Evolutionary conservation across 2,113 vertebrate genomes (phyloP), one percentile per base, ranked within the genome.

Genomic region (Syngnathus floridae): DNA sequence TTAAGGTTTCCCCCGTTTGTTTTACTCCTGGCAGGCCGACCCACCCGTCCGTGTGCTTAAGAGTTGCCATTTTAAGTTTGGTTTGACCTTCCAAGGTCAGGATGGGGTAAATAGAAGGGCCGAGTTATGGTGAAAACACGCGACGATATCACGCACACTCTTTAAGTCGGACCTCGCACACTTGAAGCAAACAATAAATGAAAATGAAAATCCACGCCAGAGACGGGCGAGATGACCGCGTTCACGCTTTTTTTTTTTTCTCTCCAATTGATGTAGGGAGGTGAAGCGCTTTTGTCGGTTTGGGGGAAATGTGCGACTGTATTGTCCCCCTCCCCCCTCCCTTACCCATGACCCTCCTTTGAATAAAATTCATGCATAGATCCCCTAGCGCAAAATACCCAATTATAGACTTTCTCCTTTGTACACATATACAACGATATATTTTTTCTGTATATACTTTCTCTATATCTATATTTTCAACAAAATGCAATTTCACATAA

Each of bases 301-400:
- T 85, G 81, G 80, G 82, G 82, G 3, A 87, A 85, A 83, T 83
- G 81, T 87, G 83, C 84, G 79, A 72, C 69, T 81, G 74, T 66
- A 71, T 70, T 76, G 72, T 78, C 73, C 72, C 65, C 64, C 22
- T 2, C 77, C 77, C 78, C 62, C 73, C 72, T 62, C 65, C 22
- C 55, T 1, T 7, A 7, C 19, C 26, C 71, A 1, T 60, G 65
- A 38, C 77, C 73, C 49, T 73, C 73, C 80, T 84, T 64, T 37
- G 10, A 90, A 88, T 89, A 91, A 78, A 90, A 86, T 81, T 88
- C 90, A 91, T 91, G 90, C 89, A 91, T 89, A 90, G 88, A 87
- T 87, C 87, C 86, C 89, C 83, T 77, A 4, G 3, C 2, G 46
- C 80, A 89, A 78, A 86, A 86, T 88, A 84, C 76, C 85, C 81